These are phyloP conservation scores for Empis livida DNA, from an alignment of 2,888 invertebrate genomes.

Conservation along the genomic window DNA sequence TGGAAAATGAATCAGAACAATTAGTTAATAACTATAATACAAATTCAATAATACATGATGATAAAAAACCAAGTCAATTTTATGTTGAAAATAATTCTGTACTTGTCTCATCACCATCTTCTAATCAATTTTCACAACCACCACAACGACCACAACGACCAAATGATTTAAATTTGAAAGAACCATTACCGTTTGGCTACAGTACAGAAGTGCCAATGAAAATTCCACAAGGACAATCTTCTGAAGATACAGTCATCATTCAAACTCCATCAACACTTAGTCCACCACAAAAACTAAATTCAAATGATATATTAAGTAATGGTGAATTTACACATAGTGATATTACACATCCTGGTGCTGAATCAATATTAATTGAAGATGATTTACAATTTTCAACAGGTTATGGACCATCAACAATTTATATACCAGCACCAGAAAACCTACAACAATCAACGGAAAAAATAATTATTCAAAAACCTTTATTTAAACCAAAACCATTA, in stretches of 20 bases:
- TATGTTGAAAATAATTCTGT: slow-evolving; percentile 27
- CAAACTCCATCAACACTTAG: slow-evolving; percentile 4
- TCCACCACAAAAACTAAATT: slow-evolving; percentile 11
- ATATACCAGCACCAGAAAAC: slow-evolving; percentile 24
- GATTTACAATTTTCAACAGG: slow-evolving; percentile 40
- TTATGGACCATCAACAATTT: slow-evolving; percentile 37
- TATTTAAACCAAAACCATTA: slow-evolving; percentile 43
- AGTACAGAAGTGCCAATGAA: slow-evolving; percentile 31
- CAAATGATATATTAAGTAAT: slow-evolving; percentile 17
- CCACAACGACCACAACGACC: too few species aligned
- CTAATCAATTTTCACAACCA: slow-evolving; percentile 3
- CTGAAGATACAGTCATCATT: slow-evolving; percentile 11
- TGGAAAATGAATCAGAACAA: slow-evolving; percentile 21
- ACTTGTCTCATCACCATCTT: slow-evolving; percentile 26
- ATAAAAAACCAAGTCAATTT: slow-evolving; percentile 13
- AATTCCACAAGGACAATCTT: slow-evolving; percentile 19
- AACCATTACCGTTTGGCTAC: not conserved
- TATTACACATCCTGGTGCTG: slow-evolving; percentile 47
- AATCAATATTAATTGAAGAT: slow-evolving; percentile 48
- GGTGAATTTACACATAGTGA: slow-evolving; percentile 43
- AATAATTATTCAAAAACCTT: slow-evolving; percentile 37
- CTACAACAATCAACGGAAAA: slow-evolving; percentile 15
- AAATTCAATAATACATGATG: slow-evolving; percentile 8
- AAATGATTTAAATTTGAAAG: too few species aligned
- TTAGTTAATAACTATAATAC: slow-evolving; percentile 13